A percentile compares a stretch with the other conserved stretches of the same genome.
Conservation (phyloP, 2,888 invertebrate genomes). For the Chrysolina haemoptera region DNA sequence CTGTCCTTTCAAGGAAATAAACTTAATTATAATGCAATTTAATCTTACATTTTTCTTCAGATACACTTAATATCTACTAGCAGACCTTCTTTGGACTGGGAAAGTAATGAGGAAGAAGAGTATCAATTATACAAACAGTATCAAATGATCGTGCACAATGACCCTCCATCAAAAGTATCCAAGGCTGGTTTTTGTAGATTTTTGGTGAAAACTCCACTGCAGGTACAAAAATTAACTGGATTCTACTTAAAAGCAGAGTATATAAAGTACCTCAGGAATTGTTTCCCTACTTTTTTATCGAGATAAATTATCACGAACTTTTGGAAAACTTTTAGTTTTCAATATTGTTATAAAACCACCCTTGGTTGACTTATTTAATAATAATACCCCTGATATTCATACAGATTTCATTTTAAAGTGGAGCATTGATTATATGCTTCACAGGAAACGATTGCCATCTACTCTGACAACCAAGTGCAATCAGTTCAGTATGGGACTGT, state of each 20-base stretch:
- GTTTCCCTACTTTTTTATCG: too few species aligned
- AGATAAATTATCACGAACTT: neutral
- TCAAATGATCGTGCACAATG: conserved; percentile 89
- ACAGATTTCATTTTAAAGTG: too few species aligned
- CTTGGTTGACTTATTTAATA: too few species aligned
- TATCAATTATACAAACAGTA: conserved; percentile 82
- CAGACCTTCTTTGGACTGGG: conserved; percentile 72
- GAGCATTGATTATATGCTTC: too few species aligned
- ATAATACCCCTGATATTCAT: too few species aligned
- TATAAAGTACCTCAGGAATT: conserved; percentile 4
- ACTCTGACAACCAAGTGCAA: too few species aligned
- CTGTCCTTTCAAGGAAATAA: neutral
- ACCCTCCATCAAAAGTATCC: conserved; percentile 82
- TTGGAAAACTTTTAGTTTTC: too few species aligned
- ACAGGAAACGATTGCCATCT: too few species aligned
- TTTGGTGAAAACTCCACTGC: conserved; percentile 87
- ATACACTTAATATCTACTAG: conserved; percentile 79
- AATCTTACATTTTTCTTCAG: conserved; percentile 71
- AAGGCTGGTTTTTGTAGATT: conserved; percentile 84
- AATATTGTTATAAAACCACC: too few species aligned
- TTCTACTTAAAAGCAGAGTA: conserved; percentile 44
- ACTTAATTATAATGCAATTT: conserved; percentile 15
- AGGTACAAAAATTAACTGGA: conserved; percentile 62
- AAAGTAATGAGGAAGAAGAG: conserved; percentile 73
- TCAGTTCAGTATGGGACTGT: too few species aligned